Evolutionary conservation across 2,113 vertebrate genomes (phyloP).

Genomic region (Atractosteus spatula): DNA sequence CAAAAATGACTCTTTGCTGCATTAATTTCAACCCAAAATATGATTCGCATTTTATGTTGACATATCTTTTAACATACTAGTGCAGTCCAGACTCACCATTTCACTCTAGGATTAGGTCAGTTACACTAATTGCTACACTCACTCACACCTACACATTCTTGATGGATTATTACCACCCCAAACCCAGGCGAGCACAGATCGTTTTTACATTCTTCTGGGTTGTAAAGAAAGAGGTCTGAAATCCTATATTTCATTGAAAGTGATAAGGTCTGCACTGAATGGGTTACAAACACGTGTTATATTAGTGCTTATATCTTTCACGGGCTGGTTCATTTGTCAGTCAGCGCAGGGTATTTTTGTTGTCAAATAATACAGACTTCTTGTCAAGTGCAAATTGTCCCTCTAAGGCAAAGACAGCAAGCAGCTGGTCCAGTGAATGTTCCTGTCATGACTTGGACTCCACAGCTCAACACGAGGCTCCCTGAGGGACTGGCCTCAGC

Average conservation of each 20-base stretch:
- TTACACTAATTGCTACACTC: not conserved
- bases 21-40: not conserved
- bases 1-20: too few species aligned
- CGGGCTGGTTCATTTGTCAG: constrained; percentile 62
- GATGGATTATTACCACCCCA: not conserved
- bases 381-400: constrained; percentile 28
- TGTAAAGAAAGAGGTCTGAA: not conserved
- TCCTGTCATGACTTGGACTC: constrained; percentile 49
- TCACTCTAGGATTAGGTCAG: not conserved
- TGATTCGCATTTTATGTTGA: not conserved
- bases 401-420: constrained; percentile 35
- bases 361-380: constrained; percentile 41
- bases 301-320: constrained; percentile 46
- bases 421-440: constrained; percentile 52
- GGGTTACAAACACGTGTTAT: constrained; percentile 38
- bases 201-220: not conserved
- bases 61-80: not conserved
- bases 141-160: not conserved
- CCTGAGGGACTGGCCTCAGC: constrained; percentile 36
- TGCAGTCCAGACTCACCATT: not conserved
- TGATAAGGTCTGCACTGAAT: constrained; percentile 14
- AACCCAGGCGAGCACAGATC: not conserved
- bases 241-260: not conserved
- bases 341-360: constrained; percentile 44
- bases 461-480: constrained; percentile 36